These are phyloP conservation scores for Otocyon megalotis DNA, from an alignment of 2,113 vertebrate species.

Conservation along the genomic window DNA sequence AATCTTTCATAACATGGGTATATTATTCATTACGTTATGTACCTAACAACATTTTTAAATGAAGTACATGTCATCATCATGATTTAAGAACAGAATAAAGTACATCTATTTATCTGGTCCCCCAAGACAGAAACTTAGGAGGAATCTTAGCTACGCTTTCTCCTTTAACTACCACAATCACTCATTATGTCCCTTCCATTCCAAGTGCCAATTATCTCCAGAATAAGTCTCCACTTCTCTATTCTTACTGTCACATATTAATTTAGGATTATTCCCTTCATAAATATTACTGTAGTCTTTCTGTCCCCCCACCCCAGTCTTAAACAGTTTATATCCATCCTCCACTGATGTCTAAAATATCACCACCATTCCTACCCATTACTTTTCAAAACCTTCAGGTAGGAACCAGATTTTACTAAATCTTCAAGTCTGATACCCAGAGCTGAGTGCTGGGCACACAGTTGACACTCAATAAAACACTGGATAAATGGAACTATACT, in stretches of 20 bases:
- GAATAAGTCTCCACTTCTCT: neutral
- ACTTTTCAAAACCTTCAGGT: neutral
- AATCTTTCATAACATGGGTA: neutral
- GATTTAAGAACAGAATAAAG: neutral
- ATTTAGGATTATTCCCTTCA: neutral
- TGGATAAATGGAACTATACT: neutral
- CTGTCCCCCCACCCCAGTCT: neutral
- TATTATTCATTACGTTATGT: neutral
- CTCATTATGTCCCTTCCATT: neutral
- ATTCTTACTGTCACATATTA: neutral
- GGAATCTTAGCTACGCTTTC: neutral
- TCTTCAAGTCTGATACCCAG: neutral
- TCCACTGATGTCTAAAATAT: neutral
- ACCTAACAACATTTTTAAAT: neutral
- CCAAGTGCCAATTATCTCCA: neutral
- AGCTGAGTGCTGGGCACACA: neutral
- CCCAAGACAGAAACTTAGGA: neutral
- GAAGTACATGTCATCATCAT: neutral
- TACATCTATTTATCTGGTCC: neutral
- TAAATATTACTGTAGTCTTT: neutral
- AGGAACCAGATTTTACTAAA: slow-evolving; percentile 24
- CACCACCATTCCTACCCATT: neutral
- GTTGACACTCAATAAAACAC: neutral
- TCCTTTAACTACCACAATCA: neutral
- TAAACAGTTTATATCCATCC: neutral